Conservation (phyloP, 2,113 vertebrate genomes). For the Nematolebias whitei region DNA sequence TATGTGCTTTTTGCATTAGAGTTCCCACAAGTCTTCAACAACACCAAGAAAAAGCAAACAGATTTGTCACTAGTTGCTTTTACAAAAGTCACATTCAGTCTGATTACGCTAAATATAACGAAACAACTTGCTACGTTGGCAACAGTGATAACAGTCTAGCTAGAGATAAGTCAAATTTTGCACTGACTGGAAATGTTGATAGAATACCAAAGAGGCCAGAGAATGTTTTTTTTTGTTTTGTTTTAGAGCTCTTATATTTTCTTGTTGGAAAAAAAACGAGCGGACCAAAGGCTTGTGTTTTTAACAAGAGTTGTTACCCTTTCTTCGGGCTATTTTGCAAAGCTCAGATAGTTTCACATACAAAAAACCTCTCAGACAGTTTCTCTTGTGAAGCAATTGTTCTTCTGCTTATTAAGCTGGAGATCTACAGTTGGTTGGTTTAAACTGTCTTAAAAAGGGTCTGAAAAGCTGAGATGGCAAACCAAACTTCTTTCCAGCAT, state of each 20-base stretch:
- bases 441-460: not conserved
- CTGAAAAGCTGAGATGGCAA: slow-evolving; percentile 1
- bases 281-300: slow-evolving; percentile 20
- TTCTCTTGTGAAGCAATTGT: slow-evolving; percentile 16
- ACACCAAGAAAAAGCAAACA: no score
- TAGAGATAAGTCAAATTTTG: slow-evolving; percentile 59
- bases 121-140: no score
- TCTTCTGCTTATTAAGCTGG: not conserved
- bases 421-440: not conserved
- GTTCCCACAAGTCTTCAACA: no score
- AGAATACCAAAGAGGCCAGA: slow-evolving; percentile 65
- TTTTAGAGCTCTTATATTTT: slow-evolving; percentile 9
- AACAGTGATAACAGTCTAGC: no score
- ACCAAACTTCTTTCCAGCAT: not conserved
- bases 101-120: no score
- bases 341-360: not conserved
- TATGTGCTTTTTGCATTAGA: no score
- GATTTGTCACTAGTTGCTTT: no score
- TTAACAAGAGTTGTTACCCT: slow-evolving; percentile 15
- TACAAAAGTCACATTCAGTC: no score
- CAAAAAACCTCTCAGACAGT: slow-evolving; percentile 7
- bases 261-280: slow-evolving; percentile 37
- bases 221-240: slow-evolving; percentile 31
- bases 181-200: slow-evolving; percentile 61
- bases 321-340: slow-evolving; percentile 9